phyloP scores from a whole-genome alignment of 2,888 invertebrate genomes.

The Eupeodes latifasciatus region DNA sequence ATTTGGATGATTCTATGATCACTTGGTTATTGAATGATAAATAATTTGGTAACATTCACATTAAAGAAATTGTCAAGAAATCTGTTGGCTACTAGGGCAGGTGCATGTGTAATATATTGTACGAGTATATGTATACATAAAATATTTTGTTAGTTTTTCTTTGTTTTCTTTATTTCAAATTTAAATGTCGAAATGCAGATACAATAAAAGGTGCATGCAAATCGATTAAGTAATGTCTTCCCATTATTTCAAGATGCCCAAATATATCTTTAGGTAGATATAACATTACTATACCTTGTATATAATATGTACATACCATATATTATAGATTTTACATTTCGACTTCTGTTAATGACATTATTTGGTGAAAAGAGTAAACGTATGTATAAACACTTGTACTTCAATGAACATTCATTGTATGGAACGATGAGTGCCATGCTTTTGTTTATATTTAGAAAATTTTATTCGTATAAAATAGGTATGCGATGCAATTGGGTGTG shows the following conservation, averaged over 20 bases:
- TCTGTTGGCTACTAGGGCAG: too few relatives aligned
- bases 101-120: too few relatives aligned
- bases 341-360: neutral
- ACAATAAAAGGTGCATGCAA: neutral
- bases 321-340: neutral
- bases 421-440: neutral
- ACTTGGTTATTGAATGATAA: too few relatives aligned
- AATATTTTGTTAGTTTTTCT: neutral
- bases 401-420: neutral
- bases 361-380: neutral
- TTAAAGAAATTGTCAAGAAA: too few relatives aligned
- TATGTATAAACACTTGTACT: too few relatives aligned
- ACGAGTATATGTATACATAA: neutral
- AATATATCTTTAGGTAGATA: neutral
- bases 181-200: neutral
- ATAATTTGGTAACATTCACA: too few relatives aligned
- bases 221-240: neutral
- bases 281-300: too few relatives aligned
- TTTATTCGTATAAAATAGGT: neutral
- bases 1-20: too few relatives aligned
- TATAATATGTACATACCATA: too few relatives aligned
- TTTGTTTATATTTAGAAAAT: constrained; percentile 8
- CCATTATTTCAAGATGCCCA: neutral
- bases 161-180: neutral
- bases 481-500: neutral